phyloP scores from a whole-genome alignment of 2,797 vertebrate genomes.

The Malurus splendens region DNA sequence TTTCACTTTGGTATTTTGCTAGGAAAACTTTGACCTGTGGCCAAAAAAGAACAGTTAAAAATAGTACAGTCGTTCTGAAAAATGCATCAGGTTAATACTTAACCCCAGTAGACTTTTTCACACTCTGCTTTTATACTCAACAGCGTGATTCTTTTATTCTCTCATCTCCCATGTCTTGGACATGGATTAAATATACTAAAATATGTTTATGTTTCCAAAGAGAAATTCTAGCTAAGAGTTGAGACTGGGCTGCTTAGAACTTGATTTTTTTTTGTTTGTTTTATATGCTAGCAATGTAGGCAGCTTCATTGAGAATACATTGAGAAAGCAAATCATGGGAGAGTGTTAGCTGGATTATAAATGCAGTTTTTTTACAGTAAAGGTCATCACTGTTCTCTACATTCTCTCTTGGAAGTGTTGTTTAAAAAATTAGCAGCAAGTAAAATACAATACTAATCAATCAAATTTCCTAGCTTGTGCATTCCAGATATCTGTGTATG shows the following conservation, averaged over 20 bases:
- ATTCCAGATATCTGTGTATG: background rate
- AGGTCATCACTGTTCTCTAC: background rate
- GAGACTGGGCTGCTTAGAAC: background rate
- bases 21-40: constrained; percentile 71
- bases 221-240: background rate
- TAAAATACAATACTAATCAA: background rate
- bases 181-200: background rate
- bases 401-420: background rate
- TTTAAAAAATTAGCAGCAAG: background rate
- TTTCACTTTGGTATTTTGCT: constrained; percentile 67
- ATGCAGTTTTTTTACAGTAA: background rate
- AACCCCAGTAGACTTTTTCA: constrained; percentile 24
- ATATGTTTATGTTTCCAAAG: background rate
- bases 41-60: constrained; percentile 72
- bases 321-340: background rate
- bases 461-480: background rate
- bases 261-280: background rate
- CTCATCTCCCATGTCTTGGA: background rate
- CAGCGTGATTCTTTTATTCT: background rate
- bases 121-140: constrained; percentile 12
- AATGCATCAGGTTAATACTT: constrained; percentile 62
- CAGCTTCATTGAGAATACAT: background rate
- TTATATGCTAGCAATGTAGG: background rate
- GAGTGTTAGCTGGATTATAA: background rate
- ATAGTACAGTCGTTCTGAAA: constrained; percentile 67